Conservation (phyloP, 1,140 invertebrate species). For the Manduca sexta region DNA sequence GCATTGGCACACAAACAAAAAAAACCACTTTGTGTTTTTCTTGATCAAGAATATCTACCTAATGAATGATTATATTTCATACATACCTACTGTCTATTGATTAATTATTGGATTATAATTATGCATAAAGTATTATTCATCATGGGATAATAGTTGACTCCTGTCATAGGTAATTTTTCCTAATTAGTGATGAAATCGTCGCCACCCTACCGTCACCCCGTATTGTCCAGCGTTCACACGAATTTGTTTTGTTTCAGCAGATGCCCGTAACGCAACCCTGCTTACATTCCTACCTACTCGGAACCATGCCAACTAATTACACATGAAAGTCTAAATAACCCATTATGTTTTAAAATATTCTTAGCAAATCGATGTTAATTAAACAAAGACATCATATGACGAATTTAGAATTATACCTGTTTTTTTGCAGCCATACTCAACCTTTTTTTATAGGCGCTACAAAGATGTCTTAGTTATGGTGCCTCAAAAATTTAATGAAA, state of each 20-base stretch:
- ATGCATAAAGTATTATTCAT: too few species aligned
- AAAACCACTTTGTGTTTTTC: background rate
- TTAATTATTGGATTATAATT: background rate
- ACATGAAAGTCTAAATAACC: conserved; percentile 15
- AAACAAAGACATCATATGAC: too few species aligned
- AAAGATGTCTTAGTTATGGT: too few species aligned
- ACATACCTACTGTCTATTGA: background rate
- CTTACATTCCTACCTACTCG: conserved; percentile 49
- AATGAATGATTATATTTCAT: too few species aligned
- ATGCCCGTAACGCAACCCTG: conserved; percentile 42
- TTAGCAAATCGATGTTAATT: too few species aligned
- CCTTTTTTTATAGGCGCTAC: too few species aligned
- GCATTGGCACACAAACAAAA: background rate
- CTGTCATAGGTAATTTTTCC: too few species aligned
- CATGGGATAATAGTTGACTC: too few species aligned
- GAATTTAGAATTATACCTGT: too few species aligned
- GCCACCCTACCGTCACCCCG: conserved; percentile 31
- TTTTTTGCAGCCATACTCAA: too few species aligned
- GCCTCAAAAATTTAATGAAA: too few species aligned
- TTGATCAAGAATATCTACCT: too few species aligned
- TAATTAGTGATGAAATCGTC: conserved; percentile 6
- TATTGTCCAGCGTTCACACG: conserved; percentile 55
- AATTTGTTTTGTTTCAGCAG: conserved; percentile 60
- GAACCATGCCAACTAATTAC: conserved; percentile 55
- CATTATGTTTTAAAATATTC: conserved; percentile 9